Evolutionary conservation across 2,797 vertebrate species (phyloP).

Genomic region (Apodemus agrarius): DNA sequence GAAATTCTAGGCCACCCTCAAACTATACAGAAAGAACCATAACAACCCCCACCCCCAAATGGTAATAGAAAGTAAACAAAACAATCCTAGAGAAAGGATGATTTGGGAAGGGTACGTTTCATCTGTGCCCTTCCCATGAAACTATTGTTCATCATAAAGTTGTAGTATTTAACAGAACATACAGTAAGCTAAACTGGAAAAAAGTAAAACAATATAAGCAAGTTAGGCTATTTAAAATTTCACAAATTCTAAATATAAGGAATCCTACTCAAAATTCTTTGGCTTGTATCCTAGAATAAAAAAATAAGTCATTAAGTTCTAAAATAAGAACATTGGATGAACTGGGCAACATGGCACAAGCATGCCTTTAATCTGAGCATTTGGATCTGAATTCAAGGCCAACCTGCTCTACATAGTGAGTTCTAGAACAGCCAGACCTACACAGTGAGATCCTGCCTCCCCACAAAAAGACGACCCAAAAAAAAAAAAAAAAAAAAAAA

Average conservation of each 20-base stretch:
- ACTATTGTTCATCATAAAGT: slow-evolving; percentile 9
- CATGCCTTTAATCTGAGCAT: not conserved
- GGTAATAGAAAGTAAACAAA: slow-evolving; percentile 42
- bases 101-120: not conserved
- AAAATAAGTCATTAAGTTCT: slow-evolving; percentile 55
- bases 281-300: slow-evolving; percentile 40
- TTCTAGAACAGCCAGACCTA: not conserved
- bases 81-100: slow-evolving; percentile 7
- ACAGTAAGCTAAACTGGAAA: slow-evolving; percentile 11
- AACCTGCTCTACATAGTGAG: not conserved
- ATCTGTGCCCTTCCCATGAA: slow-evolving; percentile 20
- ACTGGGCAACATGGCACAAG: too few species aligned
- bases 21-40: not conserved
- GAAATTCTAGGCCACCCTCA: not conserved
- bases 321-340: not conserved
- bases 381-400: not conserved
- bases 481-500: not conserved
- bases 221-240: slow-evolving; percentile 33
- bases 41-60: not conserved
- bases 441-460: not conserved
- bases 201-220: slow-evolving; percentile 2
- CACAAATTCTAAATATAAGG: slow-evolving; percentile 51
- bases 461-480: too few species aligned
- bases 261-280: slow-evolving; percentile 51
- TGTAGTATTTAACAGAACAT: not conserved